phyloP scores from a whole-genome alignment of 2,888 invertebrate genomes.

The Mechanitis mazaeus region DNA sequence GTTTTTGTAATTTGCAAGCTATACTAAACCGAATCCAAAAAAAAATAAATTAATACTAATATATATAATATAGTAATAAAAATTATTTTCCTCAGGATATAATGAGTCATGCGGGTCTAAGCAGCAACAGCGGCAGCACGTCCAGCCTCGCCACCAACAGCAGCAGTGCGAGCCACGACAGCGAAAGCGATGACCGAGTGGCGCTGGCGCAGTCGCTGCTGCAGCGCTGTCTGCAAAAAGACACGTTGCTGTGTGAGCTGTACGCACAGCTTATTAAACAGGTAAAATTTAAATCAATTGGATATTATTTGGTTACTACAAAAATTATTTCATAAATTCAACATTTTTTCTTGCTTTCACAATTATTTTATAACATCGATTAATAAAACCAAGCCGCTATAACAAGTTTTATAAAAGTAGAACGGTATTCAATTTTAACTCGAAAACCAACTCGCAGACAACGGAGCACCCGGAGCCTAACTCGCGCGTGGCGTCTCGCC shows the following conservation, averaged over 20 bases:
- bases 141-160: slow-evolving; percentile 65
- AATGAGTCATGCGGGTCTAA: slow-evolving; percentile 91
- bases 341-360: too few relatives aligned
- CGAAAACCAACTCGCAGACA: slow-evolving; percentile 70
- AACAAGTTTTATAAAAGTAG: too few relatives aligned
- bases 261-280: slow-evolving; percentile 95
- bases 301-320: too few relatives aligned
- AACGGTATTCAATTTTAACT: background rate
- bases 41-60: background rate
- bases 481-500: slow-evolving; percentile 89
- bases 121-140: slow-evolving; percentile 64
- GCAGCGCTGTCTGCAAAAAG: slow-evolving; percentile 93
- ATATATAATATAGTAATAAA: background rate
- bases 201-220: slow-evolving; percentile 91
- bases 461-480: slow-evolving; percentile 94
- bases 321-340: too few relatives aligned
- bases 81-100: slow-evolving; percentile 69
- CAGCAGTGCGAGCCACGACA: slow-evolving; percentile 54
- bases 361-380: too few relatives aligned
- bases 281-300: slow-evolving; percentile 35
- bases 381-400: too few relatives aligned
- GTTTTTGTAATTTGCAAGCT: too few relatives aligned
- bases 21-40: too few relatives aligned
- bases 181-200: slow-evolving; percentile 91
- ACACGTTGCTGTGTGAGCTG: slow-evolving; percentile 90